A percentile compares a stretch with the other conserved stretches of the same genome.
phyloP scores from a whole-genome alignment of 2,888 invertebrate genomes.

The Sepioteuthis lessoniana region DNA sequence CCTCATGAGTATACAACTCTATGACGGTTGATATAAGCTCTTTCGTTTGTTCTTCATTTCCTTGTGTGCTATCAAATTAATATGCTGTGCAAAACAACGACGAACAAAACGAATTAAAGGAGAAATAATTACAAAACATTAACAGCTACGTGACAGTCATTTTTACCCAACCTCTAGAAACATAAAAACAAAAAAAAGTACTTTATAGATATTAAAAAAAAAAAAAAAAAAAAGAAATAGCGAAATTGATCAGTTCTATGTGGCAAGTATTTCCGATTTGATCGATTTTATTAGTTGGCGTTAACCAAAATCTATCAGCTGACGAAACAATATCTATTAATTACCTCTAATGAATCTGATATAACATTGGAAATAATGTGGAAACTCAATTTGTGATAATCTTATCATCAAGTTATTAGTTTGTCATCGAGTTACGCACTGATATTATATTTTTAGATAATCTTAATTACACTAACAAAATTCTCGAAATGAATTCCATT shows the following conservation, averaged over 20 bases:
- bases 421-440: not conserved
- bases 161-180: not conserved
- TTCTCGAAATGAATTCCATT: not conserved
- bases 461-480: not conserved
- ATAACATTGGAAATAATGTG: not conserved
- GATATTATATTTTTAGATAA: conserved; percentile 23
- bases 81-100: not conserved
- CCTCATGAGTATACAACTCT: too few relatives aligned
- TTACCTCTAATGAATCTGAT: conserved; percentile 33
- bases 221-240: not conserved
- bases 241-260: not conserved
- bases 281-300: not conserved
- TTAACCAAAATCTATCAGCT: not conserved
- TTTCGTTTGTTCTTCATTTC: not conserved
- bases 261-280: not conserved
- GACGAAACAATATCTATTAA: not conserved
- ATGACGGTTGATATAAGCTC: too few relatives aligned
- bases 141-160: not conserved
- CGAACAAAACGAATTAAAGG: not conserved
- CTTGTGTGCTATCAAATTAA: not conserved
- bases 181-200: not conserved
- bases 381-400: not conserved
- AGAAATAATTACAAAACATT: not conserved
- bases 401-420: not conserved
- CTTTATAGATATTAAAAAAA: too few relatives aligned